Base-by-base conservation (phyloP, 2,113 vertebrate genomes). In the Gymnarchus niloticus region DNA sequence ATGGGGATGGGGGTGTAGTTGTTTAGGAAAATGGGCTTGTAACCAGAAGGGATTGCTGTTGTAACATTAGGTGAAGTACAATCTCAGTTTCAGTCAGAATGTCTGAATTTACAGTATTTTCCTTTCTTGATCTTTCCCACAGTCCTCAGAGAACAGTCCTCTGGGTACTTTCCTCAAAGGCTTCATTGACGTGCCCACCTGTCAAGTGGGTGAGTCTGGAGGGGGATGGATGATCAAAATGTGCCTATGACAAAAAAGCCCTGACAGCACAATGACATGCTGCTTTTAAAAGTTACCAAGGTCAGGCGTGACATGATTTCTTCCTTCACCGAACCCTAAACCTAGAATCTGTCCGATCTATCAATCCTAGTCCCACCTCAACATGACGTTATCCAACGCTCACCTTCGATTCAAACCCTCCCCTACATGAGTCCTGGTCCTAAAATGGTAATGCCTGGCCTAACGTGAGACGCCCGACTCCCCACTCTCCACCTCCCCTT, bases 101-200 rank as follows among this genome's bases (percentile, higher is more conserved):
- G 65, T 33, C 14, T 14, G 44, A 78, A 48, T 78, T 14, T 78
- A 46, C 28, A 37, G 33, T 44, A 28, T 21, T 61, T 61, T 21
- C n/a, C 59, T 83, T 49, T 83, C 14, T 48, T 8, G 14, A n/a
- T 73, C 19, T 28, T 48, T 86, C 46, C n/a, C 25, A 73, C 91
- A 95, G 92, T 92, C 93, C 28, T 92, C 93, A 86, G 94, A 95
- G 88, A 95, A 93, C 92, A 95, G 94, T 87, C 94, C 94, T 41
- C 90, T 95, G 54, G 94, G 94, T 8, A 93, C 91, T 0, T 93
- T 95, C 84, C 94, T 94, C 59, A 95, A 95, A 52, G 94, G 94
- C 25, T 94, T 94, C 87, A 94, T 95, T 3, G 93, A 95, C 3
- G 93, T 95, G 0, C 92, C 94, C 12, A 92, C 91, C 85, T 94